phyloP scores from a whole-genome alignment of 2,888 invertebrate species.

The Amphipyra tragopoginis region DNA sequence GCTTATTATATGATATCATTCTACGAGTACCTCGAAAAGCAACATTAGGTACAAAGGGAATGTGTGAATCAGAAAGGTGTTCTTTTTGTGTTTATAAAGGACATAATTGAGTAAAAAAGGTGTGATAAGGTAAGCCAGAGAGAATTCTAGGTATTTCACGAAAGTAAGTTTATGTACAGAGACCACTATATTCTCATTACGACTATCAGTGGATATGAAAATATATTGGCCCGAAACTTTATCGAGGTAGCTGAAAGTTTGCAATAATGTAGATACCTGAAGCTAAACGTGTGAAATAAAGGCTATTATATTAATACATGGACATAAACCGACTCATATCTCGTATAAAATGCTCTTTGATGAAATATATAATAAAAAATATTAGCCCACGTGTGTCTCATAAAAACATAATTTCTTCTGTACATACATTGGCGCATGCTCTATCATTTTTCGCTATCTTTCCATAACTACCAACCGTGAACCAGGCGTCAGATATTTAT shows the following conservation, averaged over 20 bases:
- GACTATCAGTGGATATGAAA: conserved; percentile 36
- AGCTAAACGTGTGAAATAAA: conserved; percentile 23
- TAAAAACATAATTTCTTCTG: conserved; percentile 36
- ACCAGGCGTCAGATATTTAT: too few relatives aligned
- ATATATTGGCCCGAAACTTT: conserved; percentile 36
- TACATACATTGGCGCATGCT: conserved; percentile 14
- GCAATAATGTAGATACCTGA: conserved; percentile 22
- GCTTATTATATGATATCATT: conserved; percentile 18
- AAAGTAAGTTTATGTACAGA: conserved; percentile 9
- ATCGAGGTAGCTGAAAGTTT: conserved; percentile 29
- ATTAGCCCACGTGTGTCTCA: conserved; percentile 25
- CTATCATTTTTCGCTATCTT: conserved; percentile 6
- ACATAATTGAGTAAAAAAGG: background rate
- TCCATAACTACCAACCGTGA: background rate
- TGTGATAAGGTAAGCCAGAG: conserved; percentile 6
- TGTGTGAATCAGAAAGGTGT: conserved; percentile 8
- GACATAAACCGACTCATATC: conserved; percentile 33
- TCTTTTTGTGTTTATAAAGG: background rate
- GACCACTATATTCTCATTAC: conserved; percentile 23
- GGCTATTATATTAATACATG: conserved; percentile 26
- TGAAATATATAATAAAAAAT: conserved; percentile 33
- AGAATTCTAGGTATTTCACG: conserved; percentile 8
- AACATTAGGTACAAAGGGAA: conserved; percentile 18
- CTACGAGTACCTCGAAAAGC: background rate
- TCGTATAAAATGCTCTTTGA: conserved; percentile 27